phyloP scores from a whole-genome alignment of 1,140 invertebrate genomes.

The Latrodectus geometricus region DNA sequence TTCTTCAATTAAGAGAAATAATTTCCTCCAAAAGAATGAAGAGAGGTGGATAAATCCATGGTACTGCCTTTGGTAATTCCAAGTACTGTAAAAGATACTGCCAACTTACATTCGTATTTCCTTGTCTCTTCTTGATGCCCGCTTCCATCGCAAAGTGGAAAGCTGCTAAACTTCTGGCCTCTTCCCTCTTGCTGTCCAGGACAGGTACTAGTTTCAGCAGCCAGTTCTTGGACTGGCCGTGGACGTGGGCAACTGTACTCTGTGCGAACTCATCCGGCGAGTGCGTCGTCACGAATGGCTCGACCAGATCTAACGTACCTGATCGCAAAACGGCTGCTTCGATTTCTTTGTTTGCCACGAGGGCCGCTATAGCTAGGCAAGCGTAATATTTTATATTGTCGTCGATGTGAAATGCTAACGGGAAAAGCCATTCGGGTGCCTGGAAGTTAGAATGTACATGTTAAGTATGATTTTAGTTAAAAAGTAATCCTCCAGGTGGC shows the following conservation, averaged over 20 bases:
- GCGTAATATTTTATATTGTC: conserved; percentile 99
- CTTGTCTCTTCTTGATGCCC: conserved; percentile 95
- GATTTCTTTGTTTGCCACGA: conserved; percentile 98
- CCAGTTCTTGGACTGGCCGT: conserved; percentile 97
- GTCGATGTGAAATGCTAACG: conserved; percentile 94
- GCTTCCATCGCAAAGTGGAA: conserved; percentile 99
- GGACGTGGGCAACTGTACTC: conserved; percentile 87
- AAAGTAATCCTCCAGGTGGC: no score
- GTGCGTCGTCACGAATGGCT: conserved; percentile 94
- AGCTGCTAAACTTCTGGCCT: conserved; percentile 94
- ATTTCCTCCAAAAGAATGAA: no score
- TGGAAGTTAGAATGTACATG: conserved; percentile 66
- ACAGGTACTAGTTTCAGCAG: conserved; percentile 92
- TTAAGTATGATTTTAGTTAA: no score
- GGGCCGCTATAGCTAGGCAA: conserved; percentile 94
- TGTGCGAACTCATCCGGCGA: conserved; percentile 95
- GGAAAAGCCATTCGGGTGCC: conserved; percentile 98
- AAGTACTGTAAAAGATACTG: neutral
- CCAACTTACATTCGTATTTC: conserved; percentile 80
- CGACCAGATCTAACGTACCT: conserved; percentile 93
- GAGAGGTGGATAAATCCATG: no score
- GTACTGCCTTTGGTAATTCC: no score
- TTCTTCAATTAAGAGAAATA: no score
- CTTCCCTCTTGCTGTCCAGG: conserved; percentile 93
- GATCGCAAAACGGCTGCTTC: conserved; percentile 95